Evolutionary conservation across 2,888 invertebrate genomes (phyloP).

Genomic region (Slavum lentiscoides): DNA sequence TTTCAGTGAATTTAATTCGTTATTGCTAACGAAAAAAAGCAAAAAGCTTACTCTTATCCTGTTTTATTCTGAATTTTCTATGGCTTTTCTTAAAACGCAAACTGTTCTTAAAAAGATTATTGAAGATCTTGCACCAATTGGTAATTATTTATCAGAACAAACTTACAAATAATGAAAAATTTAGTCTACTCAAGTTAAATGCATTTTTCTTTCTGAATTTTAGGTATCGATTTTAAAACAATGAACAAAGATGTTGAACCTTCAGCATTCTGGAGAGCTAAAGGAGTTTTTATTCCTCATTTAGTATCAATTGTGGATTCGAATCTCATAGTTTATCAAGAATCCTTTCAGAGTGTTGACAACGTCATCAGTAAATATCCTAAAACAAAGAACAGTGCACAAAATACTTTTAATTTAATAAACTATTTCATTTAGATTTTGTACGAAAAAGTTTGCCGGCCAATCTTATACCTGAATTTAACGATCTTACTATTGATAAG

Average conservation of each 20-base stretch:
- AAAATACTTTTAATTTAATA: not conserved
- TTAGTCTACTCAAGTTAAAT: not conserved
- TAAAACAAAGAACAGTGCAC: not conserved
- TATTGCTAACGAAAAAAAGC: constrained; percentile 40
- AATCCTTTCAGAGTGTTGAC: constrained; percentile 76
- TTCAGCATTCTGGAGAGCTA: constrained; percentile 74
- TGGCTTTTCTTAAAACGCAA: constrained; percentile 86
- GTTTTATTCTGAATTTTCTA: constrained; percentile 94
- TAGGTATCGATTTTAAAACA: constrained; percentile 80
- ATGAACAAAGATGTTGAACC: constrained; percentile 85
- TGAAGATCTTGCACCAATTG: constrained; percentile 78
- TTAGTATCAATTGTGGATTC: constrained; percentile 81
- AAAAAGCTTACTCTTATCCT: constrained; percentile 69
- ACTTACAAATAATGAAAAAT: not conserved
- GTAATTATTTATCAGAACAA: constrained; percentile 37
- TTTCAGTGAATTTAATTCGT: constrained; percentile 43
- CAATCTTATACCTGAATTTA: constrained; percentile 67
- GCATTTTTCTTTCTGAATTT: constrained; percentile 45
- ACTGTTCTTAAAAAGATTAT: constrained; percentile 82
- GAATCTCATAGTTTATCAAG: constrained; percentile 82
- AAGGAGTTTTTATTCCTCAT: constrained; percentile 80
- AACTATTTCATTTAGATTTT: constrained; percentile 68
- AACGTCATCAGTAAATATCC: constrained; percentile 73
- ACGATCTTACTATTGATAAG: constrained; percentile 67
- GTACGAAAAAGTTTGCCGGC: constrained; percentile 85